Evolutionary conservation across 2,797 vertebrate species (phyloP).

Genomic region (Microctenopoma stevenorrisi): DNA sequence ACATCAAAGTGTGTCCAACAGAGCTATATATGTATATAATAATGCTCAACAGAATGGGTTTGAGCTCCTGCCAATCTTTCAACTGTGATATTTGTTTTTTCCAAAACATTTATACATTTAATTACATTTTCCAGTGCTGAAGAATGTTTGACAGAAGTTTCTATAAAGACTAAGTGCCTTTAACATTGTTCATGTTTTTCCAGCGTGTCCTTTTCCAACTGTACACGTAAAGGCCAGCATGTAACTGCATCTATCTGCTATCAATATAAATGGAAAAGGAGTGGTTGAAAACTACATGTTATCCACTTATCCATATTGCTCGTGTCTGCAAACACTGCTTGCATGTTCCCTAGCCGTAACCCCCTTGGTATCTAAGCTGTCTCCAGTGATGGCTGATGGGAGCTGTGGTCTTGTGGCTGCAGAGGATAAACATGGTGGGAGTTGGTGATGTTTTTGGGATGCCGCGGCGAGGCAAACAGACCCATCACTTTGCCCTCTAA

Average conservation of each 20-base stretch:
- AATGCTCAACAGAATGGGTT: slow-evolving; percentile 32
- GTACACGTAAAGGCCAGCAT: not conserved
- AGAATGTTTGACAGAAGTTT: slow-evolving; percentile 66
- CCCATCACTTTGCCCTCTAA: slow-evolving; percentile 75
- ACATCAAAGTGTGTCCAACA: slow-evolving; percentile 35
- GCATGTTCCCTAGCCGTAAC: slow-evolving; percentile 60
- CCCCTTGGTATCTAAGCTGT: slow-evolving; percentile 62
- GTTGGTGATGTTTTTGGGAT: slow-evolving; percentile 77
- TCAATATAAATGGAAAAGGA: slow-evolving; percentile 35
- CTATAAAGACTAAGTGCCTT: slow-evolving; percentile 77
- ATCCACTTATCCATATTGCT: slow-evolving; percentile 47
- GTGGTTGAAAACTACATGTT: slow-evolving; percentile 26
- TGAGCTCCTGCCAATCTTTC: slow-evolving; percentile 65
- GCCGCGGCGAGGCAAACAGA: slow-evolving; percentile 74
- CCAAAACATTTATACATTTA: slow-evolving; percentile 65
- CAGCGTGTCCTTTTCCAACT: slow-evolving; percentile 3
- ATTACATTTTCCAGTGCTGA: slow-evolving; percentile 51
- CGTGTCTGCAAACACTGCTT: slow-evolving; percentile 59
- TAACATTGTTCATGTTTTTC: slow-evolving; percentile 39
- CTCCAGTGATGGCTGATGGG: slow-evolving; percentile 73
- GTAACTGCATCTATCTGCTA: slow-evolving; percentile 23
- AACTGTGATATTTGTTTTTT: slow-evolving; percentile 66
- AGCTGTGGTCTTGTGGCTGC: slow-evolving; percentile 74
- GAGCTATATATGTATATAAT: slow-evolving; percentile 59
- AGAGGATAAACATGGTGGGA: slow-evolving; percentile 78